phyloP scores from a whole-genome alignment of 2,888 invertebrate species.

The Thereva nobilitata region DNA sequence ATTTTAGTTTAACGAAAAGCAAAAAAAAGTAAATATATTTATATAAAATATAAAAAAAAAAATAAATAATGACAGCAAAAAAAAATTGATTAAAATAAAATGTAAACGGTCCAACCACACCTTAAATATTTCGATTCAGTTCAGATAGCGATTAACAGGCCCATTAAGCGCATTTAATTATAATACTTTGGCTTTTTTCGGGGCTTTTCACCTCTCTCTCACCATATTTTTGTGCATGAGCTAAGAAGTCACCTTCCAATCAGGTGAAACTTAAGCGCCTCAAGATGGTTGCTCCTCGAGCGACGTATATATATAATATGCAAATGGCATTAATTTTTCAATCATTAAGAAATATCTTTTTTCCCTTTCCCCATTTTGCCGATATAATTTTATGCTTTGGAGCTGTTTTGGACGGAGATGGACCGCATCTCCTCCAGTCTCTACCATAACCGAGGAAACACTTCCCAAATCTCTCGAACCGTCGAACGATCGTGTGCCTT shows the following conservation, averaged over 20 bases:
- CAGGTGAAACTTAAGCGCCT: slow-evolving; percentile 17
- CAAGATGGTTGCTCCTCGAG: not conserved
- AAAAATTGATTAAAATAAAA: not conserved
- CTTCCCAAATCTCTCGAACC: slow-evolving; percentile 11
- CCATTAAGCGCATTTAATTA: slow-evolving; percentile 31
- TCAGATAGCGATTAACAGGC: slow-evolving; percentile 24
- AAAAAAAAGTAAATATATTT: no score
- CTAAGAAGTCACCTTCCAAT: not conserved
- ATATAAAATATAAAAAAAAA: not conserved
- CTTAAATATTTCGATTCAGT: slow-evolving; percentile 5
- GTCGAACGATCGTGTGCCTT: slow-evolving; percentile 22
- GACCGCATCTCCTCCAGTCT: no score
- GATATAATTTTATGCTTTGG: slow-evolving; percentile 17
- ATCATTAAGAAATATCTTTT: slow-evolving; percentile 27
- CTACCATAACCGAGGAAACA: not conserved
- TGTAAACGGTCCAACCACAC: slow-evolving; percentile 14
- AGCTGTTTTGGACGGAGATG: not conserved
- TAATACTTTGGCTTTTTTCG: not conserved
- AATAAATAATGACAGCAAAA: not conserved
- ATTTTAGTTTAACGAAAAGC: no score
- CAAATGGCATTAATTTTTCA: slow-evolving; percentile 34
- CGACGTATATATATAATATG: slow-evolving; percentile 8
- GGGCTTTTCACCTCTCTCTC: slow-evolving; percentile 11
- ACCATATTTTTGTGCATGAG: not conserved
- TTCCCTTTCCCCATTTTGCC: slow-evolving; percentile 1